A percentile compares a stretch with the other conserved stretches of the same genome.
These are phyloP conservation scores for Chlorops oryzae DNA, from an alignment of 1,140 invertebrate species.

Conservation along the genomic window DNA sequence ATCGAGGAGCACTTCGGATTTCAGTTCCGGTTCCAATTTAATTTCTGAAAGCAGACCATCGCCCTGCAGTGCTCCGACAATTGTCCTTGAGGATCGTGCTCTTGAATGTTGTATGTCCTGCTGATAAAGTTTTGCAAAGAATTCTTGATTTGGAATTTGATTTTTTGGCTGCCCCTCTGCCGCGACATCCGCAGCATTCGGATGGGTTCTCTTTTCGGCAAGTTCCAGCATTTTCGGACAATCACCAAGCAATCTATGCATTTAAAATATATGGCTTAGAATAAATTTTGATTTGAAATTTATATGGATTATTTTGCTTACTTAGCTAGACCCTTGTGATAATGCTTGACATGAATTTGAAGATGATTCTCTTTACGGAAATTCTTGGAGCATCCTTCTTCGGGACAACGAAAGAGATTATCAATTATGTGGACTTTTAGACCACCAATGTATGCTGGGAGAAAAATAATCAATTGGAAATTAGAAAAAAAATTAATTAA, in stretches of 20 bases:
- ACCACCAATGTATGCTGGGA: slow-evolving; percentile 60
- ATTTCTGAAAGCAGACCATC: neutral
- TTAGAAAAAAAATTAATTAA: slow-evolving; percentile 10
- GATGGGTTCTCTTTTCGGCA: slow-evolving; percentile 68
- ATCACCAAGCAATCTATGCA: slow-evolving; percentile 56
- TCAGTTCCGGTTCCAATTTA: slow-evolving; percentile 6
- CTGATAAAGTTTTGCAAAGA: slow-evolving; percentile 43
- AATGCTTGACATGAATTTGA: slow-evolving; percentile 88
- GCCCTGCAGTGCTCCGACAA: too few species aligned
- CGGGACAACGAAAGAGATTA: slow-evolving; percentile 69
- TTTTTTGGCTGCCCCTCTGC: slow-evolving; percentile 51
- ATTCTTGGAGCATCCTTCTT: slow-evolving; percentile 76
- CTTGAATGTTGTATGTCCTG: slow-evolving; percentile 39
- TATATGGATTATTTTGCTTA: slow-evolving; percentile 16
- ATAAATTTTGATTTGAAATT: neutral
- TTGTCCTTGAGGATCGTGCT: slow-evolving; percentile 21
- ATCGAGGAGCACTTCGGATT: too few species aligned
- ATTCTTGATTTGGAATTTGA: slow-evolving; percentile 45
- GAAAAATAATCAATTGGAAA: too few species aligned
- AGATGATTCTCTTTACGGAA: slow-evolving; percentile 85
- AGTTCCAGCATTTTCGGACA: slow-evolving; percentile 80
- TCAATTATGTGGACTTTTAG: slow-evolving; percentile 65
- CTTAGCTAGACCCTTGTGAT: slow-evolving; percentile 73
- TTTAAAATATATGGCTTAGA: neutral
- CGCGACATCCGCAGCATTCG: slow-evolving; percentile 52